Percentiles rank a stretch among this genome's conserved stretches.
phyloP scores from a whole-genome alignment of 2,888 invertebrate species.

The Orthosia incerta region DNA sequence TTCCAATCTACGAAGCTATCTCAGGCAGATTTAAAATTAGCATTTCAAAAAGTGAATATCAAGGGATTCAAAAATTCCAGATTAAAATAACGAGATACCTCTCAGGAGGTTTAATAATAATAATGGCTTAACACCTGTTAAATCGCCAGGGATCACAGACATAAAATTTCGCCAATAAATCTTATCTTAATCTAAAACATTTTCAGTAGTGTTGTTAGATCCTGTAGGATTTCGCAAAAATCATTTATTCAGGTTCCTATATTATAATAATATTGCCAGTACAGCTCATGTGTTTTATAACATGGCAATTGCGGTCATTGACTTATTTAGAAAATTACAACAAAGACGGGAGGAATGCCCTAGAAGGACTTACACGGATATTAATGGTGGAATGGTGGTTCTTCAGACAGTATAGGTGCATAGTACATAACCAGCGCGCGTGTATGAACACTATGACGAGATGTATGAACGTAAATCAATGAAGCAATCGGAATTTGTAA shows the following conservation, averaged over 20 bases:
- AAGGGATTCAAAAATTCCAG: not conserved
- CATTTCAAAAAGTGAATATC: conserved; percentile 17
- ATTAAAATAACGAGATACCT: conserved; percentile 28
- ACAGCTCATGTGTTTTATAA: too few relatives aligned
- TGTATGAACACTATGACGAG: too few relatives aligned
- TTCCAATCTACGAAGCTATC: not conserved
- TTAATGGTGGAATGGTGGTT: too few relatives aligned
- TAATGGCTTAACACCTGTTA: conserved; percentile 35
- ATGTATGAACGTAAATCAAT: too few relatives aligned
- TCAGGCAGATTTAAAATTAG: not conserved
- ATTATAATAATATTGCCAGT: too few relatives aligned
- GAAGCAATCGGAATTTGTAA: too few relatives aligned
- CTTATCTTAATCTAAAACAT: conserved; percentile 28
- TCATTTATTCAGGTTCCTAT: not conserved
- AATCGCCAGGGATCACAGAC: conserved; percentile 23
- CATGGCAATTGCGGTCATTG: too few relatives aligned
- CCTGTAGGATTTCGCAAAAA: not conserved
- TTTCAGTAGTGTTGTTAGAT: conserved; percentile 7
- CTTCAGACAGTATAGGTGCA: too few relatives aligned
- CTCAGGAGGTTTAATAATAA: conserved; percentile 21
- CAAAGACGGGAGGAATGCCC: too few relatives aligned
- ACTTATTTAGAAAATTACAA: too few relatives aligned
- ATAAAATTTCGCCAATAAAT: conserved; percentile 17
- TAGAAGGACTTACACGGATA: too few relatives aligned
- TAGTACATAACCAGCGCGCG: too few relatives aligned